Conservation (phyloP, 1,140 invertebrate genomes). For the Pachypsylla venusta region DNA sequence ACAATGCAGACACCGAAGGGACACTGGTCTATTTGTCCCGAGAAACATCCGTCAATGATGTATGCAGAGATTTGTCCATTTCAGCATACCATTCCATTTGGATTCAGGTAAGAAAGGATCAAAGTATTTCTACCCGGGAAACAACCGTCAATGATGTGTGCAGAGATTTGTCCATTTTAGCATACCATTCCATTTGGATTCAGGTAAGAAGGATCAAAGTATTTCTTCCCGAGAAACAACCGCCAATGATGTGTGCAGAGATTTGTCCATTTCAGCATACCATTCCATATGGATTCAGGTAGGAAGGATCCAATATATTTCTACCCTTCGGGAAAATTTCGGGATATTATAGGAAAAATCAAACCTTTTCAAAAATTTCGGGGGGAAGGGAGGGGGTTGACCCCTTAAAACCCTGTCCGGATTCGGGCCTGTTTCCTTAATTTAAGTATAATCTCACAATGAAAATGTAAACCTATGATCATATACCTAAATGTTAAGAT, state of each 20-base stretch:
- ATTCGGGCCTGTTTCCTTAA: too few species aligned
- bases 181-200: conserved; percentile 42
- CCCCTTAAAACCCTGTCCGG: too few species aligned
- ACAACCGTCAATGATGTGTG: conserved; percentile 42
- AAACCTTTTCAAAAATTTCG: too few species aligned
- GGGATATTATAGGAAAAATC: too few species aligned
- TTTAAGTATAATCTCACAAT: too few species aligned
- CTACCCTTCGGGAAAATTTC: too few species aligned
- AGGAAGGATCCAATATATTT: too few species aligned
- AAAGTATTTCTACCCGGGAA: conserved; percentile 25
- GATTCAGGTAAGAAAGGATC: conserved; percentile 35
- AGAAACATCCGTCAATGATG: conserved; percentile 41
- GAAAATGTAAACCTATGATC: too few species aligned
- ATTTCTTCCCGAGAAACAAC: conserved; percentile 41
- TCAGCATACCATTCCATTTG: conserved; percentile 41
- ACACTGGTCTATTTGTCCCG: conserved; percentile 41
- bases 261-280: conserved; percentile 39
- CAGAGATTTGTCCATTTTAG: conserved; percentile 39
- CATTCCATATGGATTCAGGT: conserved; percentile 46
- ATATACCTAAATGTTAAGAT: too few species aligned
- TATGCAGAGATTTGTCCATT: conserved; percentile 41
- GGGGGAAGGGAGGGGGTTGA: too few species aligned
- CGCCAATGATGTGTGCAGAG: conserved; percentile 41
- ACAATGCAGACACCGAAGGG: conserved; percentile 21
- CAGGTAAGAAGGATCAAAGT: too few species aligned